Evolutionary conservation across 2,113 vertebrate genomes (phyloP).

Genomic region (Tychaedon coryphoeus): DNA sequence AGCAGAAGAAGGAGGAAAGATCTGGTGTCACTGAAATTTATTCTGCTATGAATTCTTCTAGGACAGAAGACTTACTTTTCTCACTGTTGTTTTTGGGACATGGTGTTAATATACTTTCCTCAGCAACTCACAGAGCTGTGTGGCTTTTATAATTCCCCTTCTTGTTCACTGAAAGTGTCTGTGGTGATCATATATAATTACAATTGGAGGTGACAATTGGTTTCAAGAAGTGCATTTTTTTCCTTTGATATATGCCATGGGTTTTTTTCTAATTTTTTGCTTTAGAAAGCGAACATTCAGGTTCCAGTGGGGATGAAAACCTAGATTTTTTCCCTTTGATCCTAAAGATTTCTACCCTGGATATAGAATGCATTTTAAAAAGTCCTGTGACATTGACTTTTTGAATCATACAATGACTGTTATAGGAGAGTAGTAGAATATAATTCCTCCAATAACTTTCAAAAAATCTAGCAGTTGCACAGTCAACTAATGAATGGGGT

Average conservation of each 20-base stretch:
- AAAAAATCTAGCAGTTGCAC: background rate
- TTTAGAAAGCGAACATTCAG: background rate
- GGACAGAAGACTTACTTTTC: background rate
- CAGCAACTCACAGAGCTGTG: background rate
- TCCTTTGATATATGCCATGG: background rate
- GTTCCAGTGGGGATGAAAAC: background rate
- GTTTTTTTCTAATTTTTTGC: background rate
- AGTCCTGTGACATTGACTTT: background rate
- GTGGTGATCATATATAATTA: background rate
- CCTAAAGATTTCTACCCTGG: background rate
- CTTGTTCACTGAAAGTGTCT: background rate
- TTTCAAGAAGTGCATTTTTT: background rate
- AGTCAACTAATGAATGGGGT: rapidly evolving
- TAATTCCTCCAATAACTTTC: background rate
- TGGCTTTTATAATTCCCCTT: background rate
- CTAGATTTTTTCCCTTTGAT: background rate
- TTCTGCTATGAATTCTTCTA: background rate
- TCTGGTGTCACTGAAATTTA: background rate
- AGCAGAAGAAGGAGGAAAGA: background rate
- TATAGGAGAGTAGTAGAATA: background rate
- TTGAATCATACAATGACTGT: background rate
- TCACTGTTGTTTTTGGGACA: background rate
- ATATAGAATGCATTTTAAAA: background rate
- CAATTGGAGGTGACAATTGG: background rate
- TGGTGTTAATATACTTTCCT: background rate